phyloP scores from a whole-genome alignment of 2,797 vertebrate genomes.

The Delichon dasypus region DNA sequence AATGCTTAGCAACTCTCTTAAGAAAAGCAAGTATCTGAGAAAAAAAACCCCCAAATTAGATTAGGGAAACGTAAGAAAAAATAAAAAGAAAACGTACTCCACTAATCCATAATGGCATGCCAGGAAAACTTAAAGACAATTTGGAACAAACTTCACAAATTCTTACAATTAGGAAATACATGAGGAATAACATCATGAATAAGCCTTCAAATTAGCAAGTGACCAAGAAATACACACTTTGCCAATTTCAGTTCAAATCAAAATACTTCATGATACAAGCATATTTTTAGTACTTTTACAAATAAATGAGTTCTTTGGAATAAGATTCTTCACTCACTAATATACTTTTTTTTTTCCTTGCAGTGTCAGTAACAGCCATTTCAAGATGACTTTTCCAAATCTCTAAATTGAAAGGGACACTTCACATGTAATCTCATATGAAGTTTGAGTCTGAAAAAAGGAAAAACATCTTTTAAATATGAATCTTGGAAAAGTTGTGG shows the following conservation, averaged over 20 bases:
- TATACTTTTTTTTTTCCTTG: not conserved
- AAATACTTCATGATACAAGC: constrained; percentile 53
- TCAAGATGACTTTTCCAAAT: constrained; percentile 9
- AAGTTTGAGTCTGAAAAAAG: not conserved
- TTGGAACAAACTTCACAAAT: constrained; percentile 62
- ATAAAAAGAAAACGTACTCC: not conserved
- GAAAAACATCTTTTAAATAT: not conserved
- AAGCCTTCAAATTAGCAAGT: constrained; percentile 68
- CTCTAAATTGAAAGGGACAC: not conserved
- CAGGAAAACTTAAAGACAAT: constrained; percentile 68
- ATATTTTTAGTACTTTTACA: constrained; percentile 58
- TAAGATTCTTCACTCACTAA: constrained; percentile 28
- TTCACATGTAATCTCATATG: not conserved
- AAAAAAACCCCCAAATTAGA: not conserved
- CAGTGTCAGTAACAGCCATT: constrained; percentile 32
- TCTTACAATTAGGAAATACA: constrained; percentile 69
- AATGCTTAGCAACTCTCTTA: not conserved
- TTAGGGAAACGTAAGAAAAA: not conserved
- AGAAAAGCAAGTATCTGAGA: not conserved
- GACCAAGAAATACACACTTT: constrained; percentile 32
- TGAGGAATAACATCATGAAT: constrained; percentile 66
- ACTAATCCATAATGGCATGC: constrained; percentile 48
- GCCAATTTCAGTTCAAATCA: constrained; percentile 61
- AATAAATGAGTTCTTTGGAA: constrained; percentile 45
- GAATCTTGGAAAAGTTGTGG: not conserved